These are phyloP conservation scores for Muscicapa adusta DNA, from an alignment of 2,113 vertebrate species.

Conservation along the genomic window DNA sequence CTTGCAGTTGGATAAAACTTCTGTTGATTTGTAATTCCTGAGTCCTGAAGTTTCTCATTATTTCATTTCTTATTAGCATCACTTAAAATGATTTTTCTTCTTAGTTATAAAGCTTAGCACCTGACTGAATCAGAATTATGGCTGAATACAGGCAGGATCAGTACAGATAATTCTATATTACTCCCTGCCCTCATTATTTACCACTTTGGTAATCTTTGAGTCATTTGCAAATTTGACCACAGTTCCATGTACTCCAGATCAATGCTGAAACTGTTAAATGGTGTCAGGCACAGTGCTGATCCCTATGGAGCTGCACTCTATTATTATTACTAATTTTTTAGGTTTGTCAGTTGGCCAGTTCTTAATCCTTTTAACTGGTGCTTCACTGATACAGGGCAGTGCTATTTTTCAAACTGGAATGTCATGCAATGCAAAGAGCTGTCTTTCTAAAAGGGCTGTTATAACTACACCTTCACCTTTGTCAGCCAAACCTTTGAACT, in stretches of 20 bases:
- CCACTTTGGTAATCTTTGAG: not conserved
- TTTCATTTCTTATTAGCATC: not conserved
- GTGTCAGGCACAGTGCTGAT: conserved; percentile 41
- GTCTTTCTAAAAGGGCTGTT: not conserved
- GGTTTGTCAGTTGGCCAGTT: conserved; percentile 26
- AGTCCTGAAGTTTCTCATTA: not conserved
- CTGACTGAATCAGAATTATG: not conserved
- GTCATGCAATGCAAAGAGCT: not conserved
- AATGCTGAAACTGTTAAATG: conserved; percentile 37
- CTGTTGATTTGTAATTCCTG: not conserved
- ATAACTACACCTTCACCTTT: not conserved
- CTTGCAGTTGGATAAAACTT: not conserved
- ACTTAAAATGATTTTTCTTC: not conserved
- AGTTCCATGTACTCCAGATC: conserved; percentile 1
- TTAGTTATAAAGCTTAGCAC: not conserved
- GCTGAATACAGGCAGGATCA: not conserved
- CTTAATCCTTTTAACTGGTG: conserved; percentile 37
- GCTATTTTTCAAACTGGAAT: not conserved
- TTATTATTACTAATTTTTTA: conserved; percentile 46
- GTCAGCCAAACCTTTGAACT: conserved; percentile 9
- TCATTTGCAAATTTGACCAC: conserved; percentile 35
- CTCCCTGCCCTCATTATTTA: conserved; percentile 33
- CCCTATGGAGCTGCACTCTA: conserved; percentile 11
- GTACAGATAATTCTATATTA: not conserved
- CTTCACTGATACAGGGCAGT: not conserved